Conservation (phyloP, 2,888 invertebrate species). For the Diadegma fenestrale region DNA sequence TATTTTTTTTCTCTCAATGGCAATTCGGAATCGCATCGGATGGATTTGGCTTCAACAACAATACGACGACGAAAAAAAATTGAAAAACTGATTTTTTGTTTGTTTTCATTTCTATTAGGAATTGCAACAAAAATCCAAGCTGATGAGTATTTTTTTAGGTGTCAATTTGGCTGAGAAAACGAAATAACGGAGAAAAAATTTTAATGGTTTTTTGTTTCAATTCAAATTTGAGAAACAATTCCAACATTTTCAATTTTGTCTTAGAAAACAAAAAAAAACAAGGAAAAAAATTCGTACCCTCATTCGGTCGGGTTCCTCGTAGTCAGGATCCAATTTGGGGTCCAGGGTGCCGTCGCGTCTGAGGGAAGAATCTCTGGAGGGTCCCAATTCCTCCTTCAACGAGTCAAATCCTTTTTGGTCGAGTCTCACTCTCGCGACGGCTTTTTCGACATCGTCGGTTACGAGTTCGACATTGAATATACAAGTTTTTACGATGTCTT, state of each 20-base stretch:
- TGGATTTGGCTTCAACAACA: too few relatives aligned
- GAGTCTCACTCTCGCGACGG: slow-evolving; percentile 86
- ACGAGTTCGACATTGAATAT: slow-evolving; percentile 91
- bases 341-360: slow-evolving; percentile 87
- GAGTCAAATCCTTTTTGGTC: slow-evolving; percentile 87
- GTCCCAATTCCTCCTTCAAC: slow-evolving; percentile 90
- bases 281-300: slow-evolving; percentile 86
- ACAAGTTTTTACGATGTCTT: slow-evolving; percentile 93
- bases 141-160: too few relatives aligned
- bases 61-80: too few relatives aligned
- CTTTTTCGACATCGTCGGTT: slow-evolving; percentile 89
- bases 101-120: too few relatives aligned
- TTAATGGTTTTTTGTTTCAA: background rate
- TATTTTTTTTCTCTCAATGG: background rate
- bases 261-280: background rate
- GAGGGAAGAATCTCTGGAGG: slow-evolving; percentile 91
- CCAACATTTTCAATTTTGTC: background rate
- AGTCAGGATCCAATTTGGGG: slow-evolving; percentile 87
- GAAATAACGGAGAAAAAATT: too few relatives aligned
- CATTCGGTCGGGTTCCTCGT: slow-evolving; percentile 88
- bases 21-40: background rate
- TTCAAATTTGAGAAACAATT: background rate
- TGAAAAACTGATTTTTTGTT: too few relatives aligned
- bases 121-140: too few relatives aligned
- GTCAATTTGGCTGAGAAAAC: too few relatives aligned